Base-by-base conservation (phyloP, 2,888 invertebrate genomes). In the Pherbina coryleti region DNA sequence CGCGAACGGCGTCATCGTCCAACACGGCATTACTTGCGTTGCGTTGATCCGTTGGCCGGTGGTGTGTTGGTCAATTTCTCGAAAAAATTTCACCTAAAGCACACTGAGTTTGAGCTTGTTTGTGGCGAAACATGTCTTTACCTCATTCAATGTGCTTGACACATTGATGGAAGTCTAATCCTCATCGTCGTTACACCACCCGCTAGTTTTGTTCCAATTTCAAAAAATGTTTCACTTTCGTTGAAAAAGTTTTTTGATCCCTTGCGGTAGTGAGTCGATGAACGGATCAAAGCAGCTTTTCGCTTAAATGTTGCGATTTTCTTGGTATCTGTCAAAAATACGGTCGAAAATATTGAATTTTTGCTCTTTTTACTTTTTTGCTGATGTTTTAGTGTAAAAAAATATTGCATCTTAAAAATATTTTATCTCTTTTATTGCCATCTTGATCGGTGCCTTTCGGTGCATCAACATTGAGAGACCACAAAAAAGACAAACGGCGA, bases 141-240 rank as follows among this genome's bases (percentile, higher is more conserved):
- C 7, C 31, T 64, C 64, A 0, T 25, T 25, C 31, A 31, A 31
- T 64, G 17, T 55, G 19, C 25, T 70, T 53, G 70, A 70, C 70
- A 70, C 70, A 53, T 70, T 70, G 70, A 70, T 55, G 70, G 70
- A 25, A 31, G 31, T 49, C 67, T 51, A 44, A 44, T 49, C 34
- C 55, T n/a, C n/a, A 44, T 53, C 55, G n/a, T 37, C 55, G 31
- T 31, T 44, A 44, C 44, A 44, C 25, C 28, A 53, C 44, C 55
- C 55, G 70, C 70, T 55, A 53, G 28, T 55, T 69, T 17, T 31
- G 70, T 19, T 19, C 70, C 55, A 70, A n/a, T 64, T 70, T 53
- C 31, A 31, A 11, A 55, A 57, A 60, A 28, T 11, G 28, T 28
- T 31, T 64, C 31, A 31, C 64, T 31, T 19, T 22, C 69, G 19